Evolutionary conservation across 2,888 invertebrate genomes (phyloP).

Genomic region (Coelogynopora nodosa): DNA sequence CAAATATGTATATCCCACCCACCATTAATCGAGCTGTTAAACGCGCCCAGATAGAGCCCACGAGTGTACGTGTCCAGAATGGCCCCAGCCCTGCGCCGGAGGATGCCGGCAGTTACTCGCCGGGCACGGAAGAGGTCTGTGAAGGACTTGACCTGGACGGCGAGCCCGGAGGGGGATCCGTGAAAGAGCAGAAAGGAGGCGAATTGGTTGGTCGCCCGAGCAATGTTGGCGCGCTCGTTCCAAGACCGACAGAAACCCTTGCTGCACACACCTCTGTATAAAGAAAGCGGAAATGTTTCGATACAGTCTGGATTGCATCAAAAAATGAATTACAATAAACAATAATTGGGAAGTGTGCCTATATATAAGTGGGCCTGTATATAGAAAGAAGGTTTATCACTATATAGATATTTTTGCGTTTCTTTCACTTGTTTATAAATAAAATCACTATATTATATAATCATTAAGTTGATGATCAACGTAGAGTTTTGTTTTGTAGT

Average conservation of each 20-base stretch:
- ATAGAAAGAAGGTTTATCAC: too few relatives aligned
- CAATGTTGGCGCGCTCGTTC: conserved; percentile 3
- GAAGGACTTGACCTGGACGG: neutral
- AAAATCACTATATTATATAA: too few relatives aligned
- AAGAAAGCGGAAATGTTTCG: too few relatives aligned
- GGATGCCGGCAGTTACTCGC: neutral
- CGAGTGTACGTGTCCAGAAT: neutral
- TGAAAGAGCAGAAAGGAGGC: conserved; percentile 14
- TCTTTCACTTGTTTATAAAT: too few relatives aligned
- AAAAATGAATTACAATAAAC: too few relatives aligned
- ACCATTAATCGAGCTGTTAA: neutral
- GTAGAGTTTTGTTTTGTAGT: too few relatives aligned
- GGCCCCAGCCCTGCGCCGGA: neutral
- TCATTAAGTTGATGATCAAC: too few relatives aligned
- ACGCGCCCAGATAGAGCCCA: neutral
- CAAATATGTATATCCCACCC: too few relatives aligned
- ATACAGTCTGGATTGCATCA: too few relatives aligned
- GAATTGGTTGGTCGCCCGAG: neutral
- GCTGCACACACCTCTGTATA: neutral
- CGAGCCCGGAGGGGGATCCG: neutral
- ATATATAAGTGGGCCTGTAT: too few relatives aligned
- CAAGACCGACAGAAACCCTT: neutral
- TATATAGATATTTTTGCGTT: too few relatives aligned
- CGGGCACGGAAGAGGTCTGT: neutral
- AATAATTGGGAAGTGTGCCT: too few relatives aligned